Base-by-base conservation (phyloP, 2,797 vertebrate species). In the Otolemur crassicaudatus region DNA sequence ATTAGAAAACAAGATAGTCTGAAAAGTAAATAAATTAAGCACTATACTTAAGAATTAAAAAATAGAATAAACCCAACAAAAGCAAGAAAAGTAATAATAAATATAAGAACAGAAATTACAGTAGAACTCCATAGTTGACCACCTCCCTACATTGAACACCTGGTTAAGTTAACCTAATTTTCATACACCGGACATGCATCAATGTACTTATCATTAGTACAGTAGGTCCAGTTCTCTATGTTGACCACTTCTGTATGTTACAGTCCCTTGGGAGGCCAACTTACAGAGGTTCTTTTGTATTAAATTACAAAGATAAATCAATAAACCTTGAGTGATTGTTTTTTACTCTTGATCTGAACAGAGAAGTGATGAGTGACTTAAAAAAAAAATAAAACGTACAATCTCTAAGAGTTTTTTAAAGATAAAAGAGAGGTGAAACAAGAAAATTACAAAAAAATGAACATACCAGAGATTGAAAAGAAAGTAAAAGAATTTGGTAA, bases 31-130 rank as follows among this genome's bases (percentile, higher is more conserved):
- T 61, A 8, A 85, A 56, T 84, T 94, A n/a, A 86, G 20, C 23
- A 79, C 49, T 53, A 80, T 77, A 94, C 25, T 75, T 85, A 85
- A 93, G n/a, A 76, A 91, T 16, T 75, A 93, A n/a, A 80, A 90
- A 87, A 70, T 7, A 67, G 27, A 69, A 76, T 69, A 81, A 95
- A 19, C 3, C 6, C 58, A 46, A 46, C 25, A 3, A 72, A 76
- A 61, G 14, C 40, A 53, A 67, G 31, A 31, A 14, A 49, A 37
- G 12, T 10, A 49, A n/a, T 63, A 63, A 77, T 40, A 80, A 77
- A 90, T 31, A 67, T 43, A 85, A 46, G 3, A 93, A 12, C 14
- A 61, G 27, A 86, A 22, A 70, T 73, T 58, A 49, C 49, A 49
- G 49, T 49, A 49, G 49, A 49, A 14, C 49, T 49, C 49, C 14